These are phyloP conservation scores for Miltochrista miniata DNA, from an alignment of 2,888 invertebrate genomes.

Conservation along the genomic window DNA sequence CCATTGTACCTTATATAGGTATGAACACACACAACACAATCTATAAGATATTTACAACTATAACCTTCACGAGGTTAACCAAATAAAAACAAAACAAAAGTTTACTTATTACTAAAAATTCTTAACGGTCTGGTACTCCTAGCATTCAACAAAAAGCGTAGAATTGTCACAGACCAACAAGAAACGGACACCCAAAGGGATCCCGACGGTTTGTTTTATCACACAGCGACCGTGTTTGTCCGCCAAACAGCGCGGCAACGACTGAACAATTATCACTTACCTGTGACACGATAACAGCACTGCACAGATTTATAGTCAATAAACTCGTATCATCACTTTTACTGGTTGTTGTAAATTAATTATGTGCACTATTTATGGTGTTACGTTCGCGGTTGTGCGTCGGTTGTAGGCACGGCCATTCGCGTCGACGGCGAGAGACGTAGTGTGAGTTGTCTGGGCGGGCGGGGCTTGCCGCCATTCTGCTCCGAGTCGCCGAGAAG, in stretches of 20 bases:
- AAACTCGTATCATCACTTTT: constrained; percentile 82
- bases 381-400: constrained; percentile 33
- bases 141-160: constrained; percentile 53
- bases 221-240: constrained; percentile 63
- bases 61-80: constrained; percentile 8
- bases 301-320: constrained; percentile 80
- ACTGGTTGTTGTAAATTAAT: constrained; percentile 78
- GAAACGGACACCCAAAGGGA: constrained; percentile 53
- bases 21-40: too few relatives aligned
- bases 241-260: constrained; percentile 70
- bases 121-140: constrained; percentile 30
- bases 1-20: too few relatives aligned
- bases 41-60: not conserved
- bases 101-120: constrained; percentile 36
- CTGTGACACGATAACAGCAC: constrained; percentile 80
- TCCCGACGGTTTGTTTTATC: constrained; percentile 52
- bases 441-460: constrained; percentile 61
- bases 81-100: constrained; percentile 26
- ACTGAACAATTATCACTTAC: constrained; percentile 81
- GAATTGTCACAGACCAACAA: constrained; percentile 63
- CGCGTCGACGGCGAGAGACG: constrained; percentile 65
- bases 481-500: constrained; percentile 41
- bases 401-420: constrained; percentile 59
- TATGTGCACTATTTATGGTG: constrained; percentile 68
- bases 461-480: constrained; percentile 60